Base-by-base conservation (phyloP, 2,888 invertebrate species). In the Malthinus flaveolus region DNA sequence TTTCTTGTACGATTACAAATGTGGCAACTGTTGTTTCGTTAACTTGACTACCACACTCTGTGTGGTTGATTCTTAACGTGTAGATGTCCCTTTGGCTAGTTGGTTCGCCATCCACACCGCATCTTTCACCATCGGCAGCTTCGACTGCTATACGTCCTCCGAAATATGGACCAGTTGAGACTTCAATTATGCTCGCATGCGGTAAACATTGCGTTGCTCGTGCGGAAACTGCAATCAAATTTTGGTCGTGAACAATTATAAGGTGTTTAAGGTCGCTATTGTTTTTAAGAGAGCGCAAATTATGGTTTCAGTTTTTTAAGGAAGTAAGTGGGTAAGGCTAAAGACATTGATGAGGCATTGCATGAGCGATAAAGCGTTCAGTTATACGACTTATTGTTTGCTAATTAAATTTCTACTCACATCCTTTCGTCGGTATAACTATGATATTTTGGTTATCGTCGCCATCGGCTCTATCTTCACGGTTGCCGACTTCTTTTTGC, bases 1-100 rank as follows among this genome's bases (percentile, higher is more conserved):
- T 91, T 75, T 92, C 92, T 75, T 91, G 91, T 5, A 92, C 92
- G 32, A 91, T 84, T 31, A 92, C 89, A 73, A 90, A 91, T 0
- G 90, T 91, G 37, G 91, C 89, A 15, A 91, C 91, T 0, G 89
- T 89, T 13, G 90, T 89, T 46, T 88, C 88, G 68, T 91, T 90
- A 31, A 90, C 87, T 68, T 85, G 82, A 44, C 89, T 89, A 44
- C 89, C 89, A 69, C 90, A 90, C 66, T 84, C 83, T 44, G 85
- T 84, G 71, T 90, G 90, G 71, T 87, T 85, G 62, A 90, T 90
- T 63, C 87, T 61, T 71, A 92, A 81, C 0, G 87, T 87, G 77
- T 92, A 92, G 0, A 85, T 87, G 65, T 90, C 89, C 66, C 85
- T 84, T 0, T 86, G 82, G 75, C 89, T 90, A 67, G 84, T 83